phyloP scores from a whole-genome alignment of 2,797 vertebrate species.

The Echeneis naucrates region DNA sequence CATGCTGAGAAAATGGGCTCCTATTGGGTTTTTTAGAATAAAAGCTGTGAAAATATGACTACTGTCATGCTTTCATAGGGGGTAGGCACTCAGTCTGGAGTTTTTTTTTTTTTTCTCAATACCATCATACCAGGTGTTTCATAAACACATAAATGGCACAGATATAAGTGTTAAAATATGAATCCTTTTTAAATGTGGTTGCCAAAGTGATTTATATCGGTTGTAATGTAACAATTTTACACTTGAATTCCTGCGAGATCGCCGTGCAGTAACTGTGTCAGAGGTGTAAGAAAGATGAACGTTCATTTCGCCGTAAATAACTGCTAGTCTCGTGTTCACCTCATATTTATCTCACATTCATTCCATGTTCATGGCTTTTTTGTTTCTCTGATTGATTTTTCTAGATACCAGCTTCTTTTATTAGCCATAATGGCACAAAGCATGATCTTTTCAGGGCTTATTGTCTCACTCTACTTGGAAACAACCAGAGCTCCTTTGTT shows the following conservation, averaged over 20 bases:
- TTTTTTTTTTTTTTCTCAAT: too few species aligned
- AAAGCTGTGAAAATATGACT: neutral
- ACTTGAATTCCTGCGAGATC: slow-evolving; percentile 5
- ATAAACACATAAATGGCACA: neutral
- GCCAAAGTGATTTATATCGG: neutral
- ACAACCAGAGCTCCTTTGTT: slow-evolving; percentile 25
- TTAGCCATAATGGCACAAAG: slow-evolving; percentile 11
- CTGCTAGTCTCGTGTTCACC: neutral
- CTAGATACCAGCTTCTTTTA: slow-evolving; percentile 26
- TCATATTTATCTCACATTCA: too few species aligned
- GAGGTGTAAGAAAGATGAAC: slow-evolving; percentile 2
- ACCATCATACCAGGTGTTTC: neutral
- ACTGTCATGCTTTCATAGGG: too few species aligned
- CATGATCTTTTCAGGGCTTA: slow-evolving; percentile 31
- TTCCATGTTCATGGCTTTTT: too few species aligned
- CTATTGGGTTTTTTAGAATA: too few species aligned
- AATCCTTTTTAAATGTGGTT: neutral
- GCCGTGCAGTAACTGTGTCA: slow-evolving; percentile 8
- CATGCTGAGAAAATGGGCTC: too few species aligned
- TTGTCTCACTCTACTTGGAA: slow-evolving; percentile 12
- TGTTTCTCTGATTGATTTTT: slow-evolving; percentile 14
- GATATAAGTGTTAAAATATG: neutral
- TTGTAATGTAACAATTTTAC: slow-evolving; percentile 4
- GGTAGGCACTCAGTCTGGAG: too few species aligned
- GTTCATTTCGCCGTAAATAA: slow-evolving; percentile 4